phyloP scores from a whole-genome alignment of 1,140 invertebrate genomes.

The Maniola jurtina region DNA sequence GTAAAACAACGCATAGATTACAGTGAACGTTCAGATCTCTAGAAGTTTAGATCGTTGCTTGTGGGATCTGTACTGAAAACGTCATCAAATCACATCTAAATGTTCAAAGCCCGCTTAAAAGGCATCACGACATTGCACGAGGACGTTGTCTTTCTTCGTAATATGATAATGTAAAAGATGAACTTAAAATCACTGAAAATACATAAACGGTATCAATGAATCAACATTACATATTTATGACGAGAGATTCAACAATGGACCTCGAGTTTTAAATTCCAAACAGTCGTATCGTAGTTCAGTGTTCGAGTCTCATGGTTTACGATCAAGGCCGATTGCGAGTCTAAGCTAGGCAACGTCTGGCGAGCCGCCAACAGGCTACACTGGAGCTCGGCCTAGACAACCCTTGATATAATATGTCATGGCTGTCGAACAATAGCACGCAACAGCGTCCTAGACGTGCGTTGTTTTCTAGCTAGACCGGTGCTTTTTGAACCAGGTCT shows the following conservation, averaged over 20 bases:
- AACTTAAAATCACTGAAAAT: not conserved
- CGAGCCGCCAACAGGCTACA: slow-evolving; percentile 26
- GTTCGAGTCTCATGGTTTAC: slow-evolving; percentile 10
- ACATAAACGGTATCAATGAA: not conserved
- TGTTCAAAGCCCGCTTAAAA: not conserved
- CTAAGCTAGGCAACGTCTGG: slow-evolving; percentile 21
- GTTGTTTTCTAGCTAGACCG: slow-evolving; percentile 2
- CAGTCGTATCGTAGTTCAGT: slow-evolving; percentile 1
- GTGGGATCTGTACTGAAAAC: too few species aligned
- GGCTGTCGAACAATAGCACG: slow-evolving; percentile 25
- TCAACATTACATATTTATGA: not conserved
- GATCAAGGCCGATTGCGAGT: slow-evolving; percentile 23
- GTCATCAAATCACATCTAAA: too few species aligned
- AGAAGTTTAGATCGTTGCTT: too few species aligned
- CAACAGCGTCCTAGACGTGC: slow-evolving; percentile 24
- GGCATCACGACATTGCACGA: not conserved
- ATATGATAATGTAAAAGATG: not conserved
- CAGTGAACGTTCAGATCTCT: too few species aligned
- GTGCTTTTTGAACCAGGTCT: not conserved
- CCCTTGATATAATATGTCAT: slow-evolving; percentile 26
- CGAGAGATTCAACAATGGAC: not conserved
- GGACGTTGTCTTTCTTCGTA: not conserved
- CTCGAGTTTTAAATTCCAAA: not conserved
- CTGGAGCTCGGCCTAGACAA: slow-evolving; percentile 16
- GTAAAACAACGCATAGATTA: too few species aligned